phyloP scores from a whole-genome alignment of 2,113 vertebrate genomes.

The Coreoperca whiteheadi region DNA sequence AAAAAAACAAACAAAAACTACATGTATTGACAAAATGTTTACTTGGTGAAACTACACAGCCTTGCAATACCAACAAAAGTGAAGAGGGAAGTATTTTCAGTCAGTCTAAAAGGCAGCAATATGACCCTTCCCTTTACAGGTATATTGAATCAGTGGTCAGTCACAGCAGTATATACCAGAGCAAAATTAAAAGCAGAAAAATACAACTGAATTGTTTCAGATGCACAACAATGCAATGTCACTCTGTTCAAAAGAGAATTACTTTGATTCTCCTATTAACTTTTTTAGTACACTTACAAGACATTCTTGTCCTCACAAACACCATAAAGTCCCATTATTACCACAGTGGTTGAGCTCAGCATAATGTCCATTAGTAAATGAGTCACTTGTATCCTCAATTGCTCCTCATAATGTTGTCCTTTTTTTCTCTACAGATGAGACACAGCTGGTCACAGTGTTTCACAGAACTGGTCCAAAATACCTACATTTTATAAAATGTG shows the following conservation, averaged over 20 bases:
- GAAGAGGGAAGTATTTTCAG: conserved; percentile 46
- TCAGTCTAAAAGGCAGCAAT: conserved; percentile 40
- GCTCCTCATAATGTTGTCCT: conserved; percentile 11
- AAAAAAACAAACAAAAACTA: background rate
- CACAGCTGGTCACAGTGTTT: conserved; percentile 5
- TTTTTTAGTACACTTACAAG: conserved; percentile 17
- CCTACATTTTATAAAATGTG: conserved; percentile 39
- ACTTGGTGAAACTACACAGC: conserved; percentile 34
- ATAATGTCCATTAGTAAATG: conserved; percentile 22
- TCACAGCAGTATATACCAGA: conserved; percentile 30
- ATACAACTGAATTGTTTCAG: conserved; percentile 1
- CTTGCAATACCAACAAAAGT: background rate
- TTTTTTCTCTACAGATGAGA: conserved; percentile 5
- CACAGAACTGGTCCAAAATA: conserved; percentile 20
- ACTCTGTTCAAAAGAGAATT: conserved; percentile 30
- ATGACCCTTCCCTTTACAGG: conserved; percentile 1
- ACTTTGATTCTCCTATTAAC: background rate
- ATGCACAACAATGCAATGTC: background rate
- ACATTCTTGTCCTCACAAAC: conserved; percentile 10
- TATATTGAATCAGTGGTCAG: conserved; percentile 27
- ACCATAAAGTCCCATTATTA: conserved; percentile 10
- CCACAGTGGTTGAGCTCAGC: conserved; percentile 12
- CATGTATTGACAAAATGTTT: conserved; percentile 7
- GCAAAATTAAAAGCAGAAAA: background rate
- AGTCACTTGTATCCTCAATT: conserved; percentile 9